Evolutionary conservation across 2,113 vertebrate genomes (phyloP).

Genomic region (Nycticorax nycticorax): DNA sequence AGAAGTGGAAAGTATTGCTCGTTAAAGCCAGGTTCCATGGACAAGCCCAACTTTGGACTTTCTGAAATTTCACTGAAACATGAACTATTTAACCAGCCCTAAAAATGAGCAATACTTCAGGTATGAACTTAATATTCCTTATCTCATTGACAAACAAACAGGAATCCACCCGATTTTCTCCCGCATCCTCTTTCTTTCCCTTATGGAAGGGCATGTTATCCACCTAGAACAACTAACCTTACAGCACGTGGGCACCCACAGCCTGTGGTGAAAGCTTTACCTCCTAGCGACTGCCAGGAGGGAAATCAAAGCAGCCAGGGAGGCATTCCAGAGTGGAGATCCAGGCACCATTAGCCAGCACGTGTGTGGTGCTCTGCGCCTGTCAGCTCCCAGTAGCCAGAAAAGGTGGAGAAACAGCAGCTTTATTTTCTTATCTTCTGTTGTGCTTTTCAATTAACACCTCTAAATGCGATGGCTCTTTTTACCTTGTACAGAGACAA

Average conservation of each 20-base stretch:
- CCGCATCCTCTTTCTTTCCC: neutral
- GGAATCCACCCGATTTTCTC: neutral
- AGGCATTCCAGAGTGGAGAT: neutral
- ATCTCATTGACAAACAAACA: neutral
- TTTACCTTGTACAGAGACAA: neutral
- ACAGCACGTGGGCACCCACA: neutral
- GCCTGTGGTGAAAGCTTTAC: neutral
- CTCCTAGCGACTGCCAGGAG: neutral
- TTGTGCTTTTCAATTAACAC: neutral
- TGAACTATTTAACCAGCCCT: neutral
- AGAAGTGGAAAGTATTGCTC: neutral
- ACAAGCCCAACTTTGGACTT: neutral
- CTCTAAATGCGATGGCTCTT: neutral
- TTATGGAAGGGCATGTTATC: fast-evolving
- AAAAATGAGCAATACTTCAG: neutral
- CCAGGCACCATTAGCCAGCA: neutral
- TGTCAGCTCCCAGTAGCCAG: neutral
- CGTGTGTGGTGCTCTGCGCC: neutral
- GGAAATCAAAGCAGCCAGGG: neutral
- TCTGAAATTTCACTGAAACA: neutral
- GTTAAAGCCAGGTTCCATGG: neutral
- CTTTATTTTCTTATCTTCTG: neutral
- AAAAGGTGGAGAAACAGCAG: neutral
- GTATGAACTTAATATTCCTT: neutral
- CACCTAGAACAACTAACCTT: neutral